phyloP scores from a whole-genome alignment of 2,888 invertebrate species.

The Xestia sexstrigata region DNA sequence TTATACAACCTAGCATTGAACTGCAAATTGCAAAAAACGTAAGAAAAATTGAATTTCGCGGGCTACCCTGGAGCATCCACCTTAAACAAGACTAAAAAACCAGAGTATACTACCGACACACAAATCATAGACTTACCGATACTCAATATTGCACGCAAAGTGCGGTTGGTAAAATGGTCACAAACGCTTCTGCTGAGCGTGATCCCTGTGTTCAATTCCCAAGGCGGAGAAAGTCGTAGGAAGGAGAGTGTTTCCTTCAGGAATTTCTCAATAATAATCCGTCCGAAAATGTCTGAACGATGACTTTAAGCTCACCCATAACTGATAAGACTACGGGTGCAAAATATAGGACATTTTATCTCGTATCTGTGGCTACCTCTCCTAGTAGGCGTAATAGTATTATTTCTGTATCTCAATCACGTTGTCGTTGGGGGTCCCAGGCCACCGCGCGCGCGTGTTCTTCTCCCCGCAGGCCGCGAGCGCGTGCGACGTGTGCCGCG shows the following conservation, averaged over 20 bases:
- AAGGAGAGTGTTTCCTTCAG: too few relatives aligned
- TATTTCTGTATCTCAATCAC: too few relatives aligned
- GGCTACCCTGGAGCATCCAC: too few relatives aligned
- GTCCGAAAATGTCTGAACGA: not conserved
- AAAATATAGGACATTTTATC: too few relatives aligned
- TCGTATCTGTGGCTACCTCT: too few relatives aligned
- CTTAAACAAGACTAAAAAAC: too few relatives aligned
- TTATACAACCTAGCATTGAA: too few relatives aligned
- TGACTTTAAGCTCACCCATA: not conserved
- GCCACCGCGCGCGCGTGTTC: conserved; percentile 95
- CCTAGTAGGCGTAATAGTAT: too few relatives aligned
- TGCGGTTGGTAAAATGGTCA: not conserved
- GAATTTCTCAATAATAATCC: not conserved
- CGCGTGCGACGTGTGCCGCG: conserved; percentile 96
- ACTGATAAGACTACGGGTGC: not conserved
- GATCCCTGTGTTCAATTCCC: not conserved
- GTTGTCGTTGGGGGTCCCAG: too few relatives aligned
- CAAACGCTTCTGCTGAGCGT: not conserved
- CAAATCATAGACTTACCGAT: not conserved
- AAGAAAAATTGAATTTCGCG: too few relatives aligned
- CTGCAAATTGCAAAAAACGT: too few relatives aligned
- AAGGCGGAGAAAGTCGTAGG: not conserved
- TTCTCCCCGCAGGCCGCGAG: conserved; percentile 93
- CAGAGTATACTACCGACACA: not conserved
- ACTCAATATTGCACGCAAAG: not conserved